Evolutionary conservation across 2,113 vertebrate genomes (phyloP), one percentile per base, ranked within the genome.

Genomic region (Cranoglanis bouderius): DNA sequence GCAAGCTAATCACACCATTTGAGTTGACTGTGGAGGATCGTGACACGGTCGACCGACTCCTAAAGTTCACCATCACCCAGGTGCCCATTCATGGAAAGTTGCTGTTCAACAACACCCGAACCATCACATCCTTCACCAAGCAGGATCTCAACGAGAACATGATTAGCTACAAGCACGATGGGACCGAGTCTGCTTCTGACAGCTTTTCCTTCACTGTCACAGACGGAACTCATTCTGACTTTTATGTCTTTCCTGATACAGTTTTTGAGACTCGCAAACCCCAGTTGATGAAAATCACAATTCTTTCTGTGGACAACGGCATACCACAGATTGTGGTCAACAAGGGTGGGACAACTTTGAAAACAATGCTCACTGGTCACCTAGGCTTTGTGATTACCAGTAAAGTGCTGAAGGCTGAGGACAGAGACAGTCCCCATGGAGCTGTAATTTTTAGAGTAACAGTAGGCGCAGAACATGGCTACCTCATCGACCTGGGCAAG

Each of bases 131-230:
- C 83, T 99, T 99, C 89, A 98, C 97, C 86, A 98, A 99, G 91
- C 97, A 98, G 89, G 97, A 99, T 92, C 95, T 99, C 85, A 99
- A 97, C 72, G 97, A 99, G 91, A 99, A 99, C 94, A 94, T 97
- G 87, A 97, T 99, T 93, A 98, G 96, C 92, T 99, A 99, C 94
- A 97, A 93, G 90, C 98, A 99, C 0, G 97, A 98, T 67, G 98
- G 98, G 89, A 97, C 96, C 0, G 97, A 98, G 91, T 97, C 96
- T 0, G 63, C 92, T 0, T 96, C 96, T 88, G 98, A 99, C 89
- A 98, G 96, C 92, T 99, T 99, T 93, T 98, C 98, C 85, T 98
- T 99, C 93, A 97, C 95, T 0, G 97, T 99, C 87, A 99, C 97
- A 0, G 98, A 99, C n/a, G 97, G 98, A 65, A 98, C 97, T 43